phyloP scores from a whole-genome alignment of 2,888 invertebrate species.

The Acanthosoma haemorrhoidale region DNA sequence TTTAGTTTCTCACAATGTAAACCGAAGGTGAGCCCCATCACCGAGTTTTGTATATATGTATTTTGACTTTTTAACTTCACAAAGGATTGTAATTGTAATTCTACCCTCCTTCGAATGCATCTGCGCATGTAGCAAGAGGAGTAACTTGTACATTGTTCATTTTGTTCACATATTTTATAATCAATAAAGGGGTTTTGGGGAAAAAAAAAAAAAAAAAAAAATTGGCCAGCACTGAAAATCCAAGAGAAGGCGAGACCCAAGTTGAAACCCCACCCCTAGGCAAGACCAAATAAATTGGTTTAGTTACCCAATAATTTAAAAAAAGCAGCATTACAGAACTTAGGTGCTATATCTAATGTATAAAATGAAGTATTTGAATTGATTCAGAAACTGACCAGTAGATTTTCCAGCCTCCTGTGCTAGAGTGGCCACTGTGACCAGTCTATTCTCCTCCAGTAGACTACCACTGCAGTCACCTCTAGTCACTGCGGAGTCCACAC shows the following conservation, averaged over 20 bases:
- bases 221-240: no score
- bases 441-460: conserved; percentile 52
- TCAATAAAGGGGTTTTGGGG: background rate
- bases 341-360: background rate
- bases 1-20: no score
- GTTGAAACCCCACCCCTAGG: no score
- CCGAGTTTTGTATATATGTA: no score
- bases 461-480: conserved; percentile 62
- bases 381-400: conserved; percentile 52
- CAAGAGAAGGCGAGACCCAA: no score
- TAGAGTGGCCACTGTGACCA: conserved; percentile 63
- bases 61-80: no score
- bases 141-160: no score
- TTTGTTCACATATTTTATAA: no score
- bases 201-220: background rate
- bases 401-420: conserved; percentile 70
- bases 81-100: no score
- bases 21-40: no score
- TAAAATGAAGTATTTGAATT: background rate
- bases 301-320: background rate
- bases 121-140: no score
- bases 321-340: background rate
- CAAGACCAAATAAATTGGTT: background rate
- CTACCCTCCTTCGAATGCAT: no score
- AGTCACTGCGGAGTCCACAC: conserved; percentile 64